Conservation (phyloP, 2,888 invertebrate species). For the Epistrophe grossulariae region DNA sequence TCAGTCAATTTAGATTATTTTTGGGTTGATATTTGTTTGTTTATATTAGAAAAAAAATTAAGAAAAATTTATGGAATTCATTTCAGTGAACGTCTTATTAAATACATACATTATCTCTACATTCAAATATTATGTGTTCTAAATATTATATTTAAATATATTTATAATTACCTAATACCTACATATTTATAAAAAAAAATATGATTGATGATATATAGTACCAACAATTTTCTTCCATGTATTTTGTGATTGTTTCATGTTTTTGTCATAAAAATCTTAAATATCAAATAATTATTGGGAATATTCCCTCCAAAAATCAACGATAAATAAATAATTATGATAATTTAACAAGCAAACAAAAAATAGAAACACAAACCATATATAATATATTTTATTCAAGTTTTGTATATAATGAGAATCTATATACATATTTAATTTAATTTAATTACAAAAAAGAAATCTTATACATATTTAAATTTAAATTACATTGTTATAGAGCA, state of each 20-base stretch:
- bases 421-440: neutral
- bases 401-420: constrained; percentile 50
- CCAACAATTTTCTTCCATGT: constrained; percentile 65
- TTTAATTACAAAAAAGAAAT: neutral
- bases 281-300: constrained; percentile 32
- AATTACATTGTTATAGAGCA: neutral
- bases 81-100: neutral
- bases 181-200: constrained; percentile 13
- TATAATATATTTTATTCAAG: constrained; percentile 52
- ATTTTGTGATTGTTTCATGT: constrained; percentile 65
- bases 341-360: neutral
- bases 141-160: constrained; percentile 33
- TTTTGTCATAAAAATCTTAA: constrained; percentile 24
- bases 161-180: neutral
- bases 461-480: neutral
- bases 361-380: constrained; percentile 39
- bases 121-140: constrained; percentile 29
- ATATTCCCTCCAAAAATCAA: neutral
- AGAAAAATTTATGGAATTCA: neutral
- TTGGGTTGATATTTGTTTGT: constrained; percentile 34
- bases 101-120: constrained; percentile 22
- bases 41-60: constrained; percentile 2
- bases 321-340: neutral
- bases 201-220: constrained; percentile 13
- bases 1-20: constrained; percentile 16